These are phyloP conservation scores for Bombyx huttoni DNA, from an alignment of 2,888 invertebrate genomes.

Conservation along the genomic window DNA sequence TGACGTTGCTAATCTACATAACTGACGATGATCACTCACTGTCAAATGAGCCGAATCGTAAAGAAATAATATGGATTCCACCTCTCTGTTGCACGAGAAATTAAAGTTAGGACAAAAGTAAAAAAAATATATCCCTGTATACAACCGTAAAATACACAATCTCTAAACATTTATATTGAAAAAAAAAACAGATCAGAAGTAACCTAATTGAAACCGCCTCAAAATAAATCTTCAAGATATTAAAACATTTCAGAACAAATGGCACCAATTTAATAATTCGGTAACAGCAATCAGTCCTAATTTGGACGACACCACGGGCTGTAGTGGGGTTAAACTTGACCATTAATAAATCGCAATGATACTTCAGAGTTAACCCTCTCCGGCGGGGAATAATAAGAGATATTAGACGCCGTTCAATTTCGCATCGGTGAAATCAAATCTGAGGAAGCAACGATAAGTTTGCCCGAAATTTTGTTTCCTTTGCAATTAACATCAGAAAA, in stretches of 20 bases:
- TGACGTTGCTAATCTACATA: no score
- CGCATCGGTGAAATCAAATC: not conserved
- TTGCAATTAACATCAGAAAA: not conserved
- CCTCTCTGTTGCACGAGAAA: no score
- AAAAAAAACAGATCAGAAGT: not conserved
- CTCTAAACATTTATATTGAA: not conserved
- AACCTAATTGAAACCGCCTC: not conserved
- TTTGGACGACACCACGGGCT: constrained; percentile 26
- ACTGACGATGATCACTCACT: no score
- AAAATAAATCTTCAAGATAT: not conserved
- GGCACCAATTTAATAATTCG: constrained; percentile 62
- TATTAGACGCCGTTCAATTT: constrained; percentile 27
- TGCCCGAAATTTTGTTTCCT: constrained; percentile 10
- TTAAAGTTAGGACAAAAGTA: no score
- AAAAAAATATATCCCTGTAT: no score
- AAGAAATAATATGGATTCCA: no score
- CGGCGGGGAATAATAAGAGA: constrained; percentile 39
- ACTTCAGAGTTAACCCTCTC: constrained; percentile 69
- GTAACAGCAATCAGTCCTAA: constrained; percentile 57
- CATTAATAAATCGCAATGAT: constrained; percentile 70
- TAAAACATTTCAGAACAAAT: constrained; percentile 33
- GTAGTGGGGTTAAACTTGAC: constrained; percentile 53
- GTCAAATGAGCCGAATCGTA: no score
- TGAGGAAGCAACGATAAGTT: constrained; percentile 7
- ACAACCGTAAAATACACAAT: no score